phyloP scores from a whole-genome alignment of 2,113 vertebrate genomes.

The Phyllopteryx taeniolatus region DNA sequence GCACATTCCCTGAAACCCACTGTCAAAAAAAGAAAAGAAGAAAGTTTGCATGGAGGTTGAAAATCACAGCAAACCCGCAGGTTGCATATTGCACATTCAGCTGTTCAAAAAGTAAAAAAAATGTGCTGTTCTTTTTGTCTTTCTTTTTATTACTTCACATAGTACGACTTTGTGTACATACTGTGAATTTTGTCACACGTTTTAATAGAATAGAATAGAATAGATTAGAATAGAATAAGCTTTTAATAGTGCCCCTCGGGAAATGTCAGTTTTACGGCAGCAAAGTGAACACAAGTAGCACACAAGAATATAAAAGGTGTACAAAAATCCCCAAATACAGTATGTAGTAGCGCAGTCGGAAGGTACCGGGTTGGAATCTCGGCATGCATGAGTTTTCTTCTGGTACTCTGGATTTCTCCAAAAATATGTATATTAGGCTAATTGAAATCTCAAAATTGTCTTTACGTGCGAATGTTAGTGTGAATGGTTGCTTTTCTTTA shows the following conservation, averaged over 20 bases:
- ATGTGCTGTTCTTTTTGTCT: neutral
- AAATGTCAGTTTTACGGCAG: neutral
- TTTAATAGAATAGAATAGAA: neutral
- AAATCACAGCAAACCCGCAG: constrained; percentile 7
- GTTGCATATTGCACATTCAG: constrained; percentile 1
- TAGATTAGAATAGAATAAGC: neutral
- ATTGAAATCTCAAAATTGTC: no score
- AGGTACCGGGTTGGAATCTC: no score
- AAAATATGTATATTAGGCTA: no score
- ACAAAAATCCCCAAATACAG: neutral
- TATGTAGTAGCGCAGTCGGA: no score
- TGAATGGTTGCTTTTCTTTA: no score
- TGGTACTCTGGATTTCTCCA: no score
- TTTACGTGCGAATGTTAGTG: no score
- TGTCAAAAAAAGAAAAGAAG: constrained; percentile 8
- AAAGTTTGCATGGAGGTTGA: neutral
- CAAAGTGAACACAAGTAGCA: neutral
- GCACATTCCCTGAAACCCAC: constrained; percentile 15
- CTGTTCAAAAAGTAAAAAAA: neutral
- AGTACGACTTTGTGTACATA: neutral
- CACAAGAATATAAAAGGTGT: neutral
- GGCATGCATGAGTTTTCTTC: no score
- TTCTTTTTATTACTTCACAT: neutral
- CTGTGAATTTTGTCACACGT: neutral
- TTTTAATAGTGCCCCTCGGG: neutral